Percentiles rank a stretch among this genome's conserved stretches.
These are phyloP conservation scores for Caretta caretta DNA, from an alignment of 2,113 vertebrate species.

Conservation along the genomic window DNA sequence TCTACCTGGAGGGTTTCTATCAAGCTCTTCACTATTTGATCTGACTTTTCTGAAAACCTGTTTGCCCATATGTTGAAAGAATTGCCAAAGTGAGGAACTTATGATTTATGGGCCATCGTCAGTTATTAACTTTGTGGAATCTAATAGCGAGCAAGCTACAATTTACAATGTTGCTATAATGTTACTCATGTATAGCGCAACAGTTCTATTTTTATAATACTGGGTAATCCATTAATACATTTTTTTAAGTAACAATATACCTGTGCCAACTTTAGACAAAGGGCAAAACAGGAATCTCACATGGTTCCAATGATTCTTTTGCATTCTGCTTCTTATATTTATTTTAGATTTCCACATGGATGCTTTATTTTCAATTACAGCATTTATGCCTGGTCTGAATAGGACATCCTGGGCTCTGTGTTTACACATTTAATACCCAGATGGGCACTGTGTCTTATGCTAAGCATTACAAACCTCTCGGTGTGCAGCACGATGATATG, in stretches of 20 bases:
- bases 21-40: neutral
- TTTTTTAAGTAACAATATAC: constrained; percentile 18
- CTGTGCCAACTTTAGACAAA: constrained; percentile 1
- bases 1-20: neutral
- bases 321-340: neutral
- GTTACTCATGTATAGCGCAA: neutral
- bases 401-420: neutral
- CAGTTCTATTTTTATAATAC: constrained; percentile 26
- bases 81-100: constrained; percentile 35
- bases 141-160: constrained; percentile 54
- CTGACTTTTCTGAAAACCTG: neutral
- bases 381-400: accelerated
- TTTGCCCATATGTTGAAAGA: constrained; percentile 8
- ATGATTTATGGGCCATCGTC: constrained; percentile 38
- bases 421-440: neutral
- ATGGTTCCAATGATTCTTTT: neutral
- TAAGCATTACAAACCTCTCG: neutral
- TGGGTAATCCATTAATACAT: constrained; percentile 8
- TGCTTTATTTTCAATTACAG: neutral
- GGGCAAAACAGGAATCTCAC: constrained; percentile 17
- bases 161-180: constrained; percentile 6
- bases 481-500: neutral
- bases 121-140: constrained; percentile 56
- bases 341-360: neutral
- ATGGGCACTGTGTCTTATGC: neutral